Percentiles rank a stretch among this genome's conserved stretches.
phyloP scores from a whole-genome alignment of 2,888 invertebrate species.

The Dromius quadrimaculatus region DNA sequence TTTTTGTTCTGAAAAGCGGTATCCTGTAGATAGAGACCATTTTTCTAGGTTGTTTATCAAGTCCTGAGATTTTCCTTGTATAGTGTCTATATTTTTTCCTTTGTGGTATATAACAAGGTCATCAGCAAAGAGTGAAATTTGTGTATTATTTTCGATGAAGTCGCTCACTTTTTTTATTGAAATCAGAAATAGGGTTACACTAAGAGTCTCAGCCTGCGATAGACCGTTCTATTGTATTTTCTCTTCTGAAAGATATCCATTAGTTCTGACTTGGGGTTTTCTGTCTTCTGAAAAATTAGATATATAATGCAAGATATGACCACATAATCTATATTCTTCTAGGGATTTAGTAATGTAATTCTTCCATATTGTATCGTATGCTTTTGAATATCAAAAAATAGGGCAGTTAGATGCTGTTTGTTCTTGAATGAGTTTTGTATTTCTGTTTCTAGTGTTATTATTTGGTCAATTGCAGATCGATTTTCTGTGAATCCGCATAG shows the following conservation, averaged over 20 bases:
- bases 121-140: slow-evolving; percentile 50
- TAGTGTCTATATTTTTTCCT: slow-evolving; percentile 41
- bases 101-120: slow-evolving; percentile 44
- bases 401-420: no score
- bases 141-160: slow-evolving; percentile 8
- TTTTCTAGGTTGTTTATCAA: slow-evolving; percentile 27
- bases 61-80: slow-evolving; percentile 28
- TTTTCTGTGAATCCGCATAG: not conserved
- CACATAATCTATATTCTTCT: not conserved
- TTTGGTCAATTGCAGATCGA: slow-evolving; percentile 1
- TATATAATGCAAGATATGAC: not conserved
- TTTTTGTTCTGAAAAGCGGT: slow-evolving; percentile 47
- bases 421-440: no score
- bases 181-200: slow-evolving; percentile 52
- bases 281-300: not conserved
- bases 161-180: slow-evolving; percentile 46
- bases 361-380: not conserved
- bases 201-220: slow-evolving; percentile 50
- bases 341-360: not conserved
- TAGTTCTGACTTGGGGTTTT: not conserved
- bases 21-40: slow-evolving; percentile 30
- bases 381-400: not conserved
- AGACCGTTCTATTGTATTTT: slow-evolving; percentile 43
- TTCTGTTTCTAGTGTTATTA: no score
- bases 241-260: slow-evolving; percentile 1